phyloP scores from a whole-genome alignment of 2,797 vertebrate genomes.

The Anableps anableps region DNA sequence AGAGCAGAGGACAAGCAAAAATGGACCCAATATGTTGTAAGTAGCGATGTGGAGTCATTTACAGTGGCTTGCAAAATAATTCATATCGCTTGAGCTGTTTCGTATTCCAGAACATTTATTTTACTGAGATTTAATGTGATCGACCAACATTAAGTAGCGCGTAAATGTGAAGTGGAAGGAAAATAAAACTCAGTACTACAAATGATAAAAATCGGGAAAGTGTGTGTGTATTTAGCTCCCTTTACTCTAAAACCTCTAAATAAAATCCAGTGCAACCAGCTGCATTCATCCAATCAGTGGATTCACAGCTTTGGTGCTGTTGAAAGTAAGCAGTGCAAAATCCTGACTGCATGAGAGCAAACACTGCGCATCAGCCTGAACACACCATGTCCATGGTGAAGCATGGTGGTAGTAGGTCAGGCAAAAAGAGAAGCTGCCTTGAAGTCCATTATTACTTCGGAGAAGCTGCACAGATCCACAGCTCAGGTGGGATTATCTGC shows the following conservation, averaged over 20 bases:
- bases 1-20: constrained; percentile 13
- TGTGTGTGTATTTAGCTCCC: background rate
- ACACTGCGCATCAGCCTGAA: no score
- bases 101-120: background rate
- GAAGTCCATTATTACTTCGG: no score
- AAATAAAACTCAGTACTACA: background rate
- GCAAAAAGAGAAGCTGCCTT: no score
- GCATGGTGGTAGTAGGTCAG: no score
- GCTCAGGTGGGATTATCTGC: no score
- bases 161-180: background rate
- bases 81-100: background rate
- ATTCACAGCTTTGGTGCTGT: no score
- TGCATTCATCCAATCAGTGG: no score
- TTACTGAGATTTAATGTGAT: background rate
- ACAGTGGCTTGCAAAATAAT: background rate
- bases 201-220: background rate
- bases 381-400: no score
- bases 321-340: no score
- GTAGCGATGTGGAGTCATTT: background rate
- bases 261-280: no score
- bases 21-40: background rate
- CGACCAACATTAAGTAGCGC: background rate
- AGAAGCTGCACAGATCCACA: no score
- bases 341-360: no score
- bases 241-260: background rate